A percentile compares a stretch with the other conserved stretches of the same genome.
phyloP scores from a whole-genome alignment of 1,140 invertebrate species.

The Coptotermes formosanus region DNA sequence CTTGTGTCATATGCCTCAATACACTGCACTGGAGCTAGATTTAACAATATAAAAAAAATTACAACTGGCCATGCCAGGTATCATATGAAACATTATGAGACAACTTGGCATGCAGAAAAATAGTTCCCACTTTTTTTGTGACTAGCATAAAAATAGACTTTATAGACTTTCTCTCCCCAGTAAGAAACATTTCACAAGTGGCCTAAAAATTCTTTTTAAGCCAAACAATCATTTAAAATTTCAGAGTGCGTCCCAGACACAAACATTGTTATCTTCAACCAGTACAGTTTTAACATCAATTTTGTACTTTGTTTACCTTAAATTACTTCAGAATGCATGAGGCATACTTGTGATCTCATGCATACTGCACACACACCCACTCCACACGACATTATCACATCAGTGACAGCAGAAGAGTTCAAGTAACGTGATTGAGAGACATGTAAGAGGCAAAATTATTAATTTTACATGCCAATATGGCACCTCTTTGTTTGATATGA shows the following conservation, averaged over 20 bases:
- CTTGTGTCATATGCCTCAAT: conserved; percentile 26
- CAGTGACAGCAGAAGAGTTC: conserved; percentile 1
- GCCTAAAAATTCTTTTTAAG: conserved; percentile 18
- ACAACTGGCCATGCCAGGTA: conserved; percentile 3
- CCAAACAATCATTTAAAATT: conserved; percentile 23
- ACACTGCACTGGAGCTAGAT: conserved; percentile 25
- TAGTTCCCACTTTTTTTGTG: conserved; percentile 30
- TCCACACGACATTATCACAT: conserved; percentile 16
- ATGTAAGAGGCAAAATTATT: conserved; percentile 22
- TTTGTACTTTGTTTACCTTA: conserved; percentile 29
- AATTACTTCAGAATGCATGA: conserved; percentile 10
- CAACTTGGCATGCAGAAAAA: conserved; percentile 30
- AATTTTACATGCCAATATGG: conserved; percentile 27
- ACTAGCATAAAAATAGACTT: conserved; percentile 31
- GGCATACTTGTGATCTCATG: conserved; percentile 23
- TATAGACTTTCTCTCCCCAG: conserved; percentile 28
- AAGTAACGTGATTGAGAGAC: background rate
- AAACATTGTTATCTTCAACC: conserved; percentile 20
- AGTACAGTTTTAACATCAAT: conserved; percentile 24
- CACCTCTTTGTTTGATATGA: conserved; percentile 10
- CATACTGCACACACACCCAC: conserved; percentile 20
- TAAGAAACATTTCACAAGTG: conserved; percentile 7
- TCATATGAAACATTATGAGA: conserved; percentile 22
- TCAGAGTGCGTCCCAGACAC: conserved; percentile 16
- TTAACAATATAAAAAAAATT: conserved; percentile 30